These are phyloP conservation scores for Lampris megalopsis DNA, from an alignment of 2,113 vertebrate genomes.

Conservation along the genomic window DNA sequence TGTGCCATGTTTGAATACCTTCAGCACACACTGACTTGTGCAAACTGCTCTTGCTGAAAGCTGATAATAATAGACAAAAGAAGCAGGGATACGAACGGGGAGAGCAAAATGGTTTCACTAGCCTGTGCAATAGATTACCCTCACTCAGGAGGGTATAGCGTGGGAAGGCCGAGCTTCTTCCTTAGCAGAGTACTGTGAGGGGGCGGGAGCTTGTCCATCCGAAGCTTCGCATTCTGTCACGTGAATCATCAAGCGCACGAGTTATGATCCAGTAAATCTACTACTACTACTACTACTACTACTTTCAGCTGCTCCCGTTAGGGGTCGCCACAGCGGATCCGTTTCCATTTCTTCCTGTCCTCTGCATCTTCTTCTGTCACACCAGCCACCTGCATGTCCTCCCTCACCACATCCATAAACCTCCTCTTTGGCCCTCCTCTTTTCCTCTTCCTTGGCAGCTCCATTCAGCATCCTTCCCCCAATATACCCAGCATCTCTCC, in stretches of 20 bases:
- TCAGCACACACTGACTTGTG: neutral
- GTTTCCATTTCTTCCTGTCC: too few species aligned
- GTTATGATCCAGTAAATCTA: constrained; percentile 22
- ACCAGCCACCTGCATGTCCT: too few species aligned
- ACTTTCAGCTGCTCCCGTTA: too few species aligned
- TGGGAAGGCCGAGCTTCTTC: constrained; percentile 43
- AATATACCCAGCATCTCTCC: too few species aligned
- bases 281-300: too few species aligned
- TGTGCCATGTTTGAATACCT: neutral
- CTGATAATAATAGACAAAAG: constrained; percentile 62
- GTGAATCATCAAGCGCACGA: constrained; percentile 27
- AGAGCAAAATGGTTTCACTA: constrained; percentile 57
- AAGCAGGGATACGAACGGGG: constrained; percentile 26
- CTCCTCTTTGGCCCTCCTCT: too few species aligned
- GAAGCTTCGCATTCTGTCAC: constrained; percentile 14
- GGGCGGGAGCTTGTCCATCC: constrained; percentile 19
- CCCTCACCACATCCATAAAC: too few species aligned
- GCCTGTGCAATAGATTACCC: constrained; percentile 57
- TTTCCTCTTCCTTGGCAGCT: too few species aligned
- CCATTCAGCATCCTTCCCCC: too few species aligned
- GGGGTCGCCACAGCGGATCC: too few species aligned
- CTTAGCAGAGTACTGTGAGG: constrained; percentile 38
- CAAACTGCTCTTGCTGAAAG: constrained; percentile 29
- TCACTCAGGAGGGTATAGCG: constrained; percentile 56
- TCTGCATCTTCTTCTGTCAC: too few species aligned